Percentiles rank a stretch among this genome's conserved stretches.
These are phyloP conservation scores for Polyodon spathula DNA, from an alignment of 2,113 vertebrate species.

Conservation along the genomic window DNA sequence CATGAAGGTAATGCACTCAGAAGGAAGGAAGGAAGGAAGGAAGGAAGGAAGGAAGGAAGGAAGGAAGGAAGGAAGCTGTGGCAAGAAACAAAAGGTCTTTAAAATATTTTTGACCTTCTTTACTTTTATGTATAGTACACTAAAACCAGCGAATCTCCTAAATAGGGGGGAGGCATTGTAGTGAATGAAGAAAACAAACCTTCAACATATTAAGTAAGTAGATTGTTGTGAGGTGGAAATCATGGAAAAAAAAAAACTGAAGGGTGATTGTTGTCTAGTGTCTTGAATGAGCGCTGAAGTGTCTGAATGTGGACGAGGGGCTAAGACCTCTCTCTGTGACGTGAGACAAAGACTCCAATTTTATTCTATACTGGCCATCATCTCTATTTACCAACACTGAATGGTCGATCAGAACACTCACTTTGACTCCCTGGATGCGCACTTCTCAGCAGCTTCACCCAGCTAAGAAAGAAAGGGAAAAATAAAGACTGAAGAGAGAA, in stretches of 20 bases:
- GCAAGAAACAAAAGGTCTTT: too few species aligned
- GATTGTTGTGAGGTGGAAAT: constrained; percentile 11
- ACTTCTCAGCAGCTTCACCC: constrained; percentile 51
- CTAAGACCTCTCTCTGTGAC: constrained; percentile 23
- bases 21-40: too few species aligned
- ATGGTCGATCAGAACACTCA: constrained; percentile 44
- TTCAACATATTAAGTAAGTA: constrained; percentile 29
- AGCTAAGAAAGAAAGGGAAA: constrained; percentile 27
- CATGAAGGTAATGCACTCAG: too few species aligned
- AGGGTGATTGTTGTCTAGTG: constrained; percentile 16
- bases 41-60: too few species aligned
- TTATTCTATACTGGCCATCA: constrained; percentile 47
- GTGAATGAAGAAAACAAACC: too few species aligned
- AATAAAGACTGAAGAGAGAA: constrained; percentile 8
- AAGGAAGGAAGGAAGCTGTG: too few species aligned
- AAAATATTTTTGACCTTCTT: too few species aligned
- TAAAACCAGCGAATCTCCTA: too few species aligned
- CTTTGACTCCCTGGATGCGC: constrained; percentile 41
- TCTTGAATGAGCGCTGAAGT: constrained; percentile 10
- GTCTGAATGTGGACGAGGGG: constrained; percentile 13
- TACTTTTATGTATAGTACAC: too few species aligned
- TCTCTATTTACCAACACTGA: constrained; percentile 64
- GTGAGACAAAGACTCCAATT: constrained; percentile 50
- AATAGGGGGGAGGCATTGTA: too few species aligned
- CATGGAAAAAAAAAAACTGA: neutral